Conservation (phyloP, 2,888 invertebrate genomes). For the Tolmerus cingulatus region DNA sequence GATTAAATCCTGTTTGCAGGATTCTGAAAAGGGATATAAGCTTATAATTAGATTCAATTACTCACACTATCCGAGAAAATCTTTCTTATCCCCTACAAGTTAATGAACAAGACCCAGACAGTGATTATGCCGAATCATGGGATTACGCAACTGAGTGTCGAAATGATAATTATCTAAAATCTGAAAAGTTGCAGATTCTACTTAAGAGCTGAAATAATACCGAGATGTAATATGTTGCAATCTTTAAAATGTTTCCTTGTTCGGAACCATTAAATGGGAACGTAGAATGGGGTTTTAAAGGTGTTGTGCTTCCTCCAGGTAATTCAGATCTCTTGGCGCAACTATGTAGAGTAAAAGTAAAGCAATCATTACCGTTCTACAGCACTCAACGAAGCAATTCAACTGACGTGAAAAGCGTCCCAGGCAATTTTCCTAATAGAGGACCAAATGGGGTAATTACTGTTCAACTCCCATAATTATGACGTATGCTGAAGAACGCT, state of each 20-base stretch:
- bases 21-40: background rate
- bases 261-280: background rate
- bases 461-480: background rate
- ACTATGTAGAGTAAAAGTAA: background rate
- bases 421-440: background rate
- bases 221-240: background rate
- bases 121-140: background rate
- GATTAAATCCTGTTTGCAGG: background rate
- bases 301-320: background rate
- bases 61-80: too few species aligned
- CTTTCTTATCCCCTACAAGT: too few species aligned
- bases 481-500: background rate
- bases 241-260: background rate
- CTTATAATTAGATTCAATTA: too few species aligned
- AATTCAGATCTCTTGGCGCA: background rate
- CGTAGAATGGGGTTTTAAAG: background rate
- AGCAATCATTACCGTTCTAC: background rate
- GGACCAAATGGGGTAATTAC: background rate
- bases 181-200: background rate
- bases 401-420: background rate
- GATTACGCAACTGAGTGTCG: background rate
- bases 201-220: background rate
- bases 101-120: background rate
- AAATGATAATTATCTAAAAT: background rate
- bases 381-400: background rate